Base-by-base conservation (phyloP, 2,888 invertebrate species). In the Drosophila mimica region DNA sequence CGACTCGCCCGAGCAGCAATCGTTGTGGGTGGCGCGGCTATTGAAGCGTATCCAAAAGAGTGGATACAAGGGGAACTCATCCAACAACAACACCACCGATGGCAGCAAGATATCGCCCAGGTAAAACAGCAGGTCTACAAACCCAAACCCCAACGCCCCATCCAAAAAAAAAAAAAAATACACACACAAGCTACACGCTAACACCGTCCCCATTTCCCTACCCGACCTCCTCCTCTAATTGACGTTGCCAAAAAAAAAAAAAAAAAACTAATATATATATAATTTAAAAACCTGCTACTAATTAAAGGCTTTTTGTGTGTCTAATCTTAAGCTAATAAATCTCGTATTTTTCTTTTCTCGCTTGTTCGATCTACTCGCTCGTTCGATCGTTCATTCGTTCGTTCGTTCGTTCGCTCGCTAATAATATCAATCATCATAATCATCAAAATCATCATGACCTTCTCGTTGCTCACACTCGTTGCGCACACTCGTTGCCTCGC, bases 1-100 rank as follows among this genome's bases (percentile, higher is more conserved):
- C 72, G 94, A 96, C 63, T 96, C 96, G 79, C 95, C 95, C 73
- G 97, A 97, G 81, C 98, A 98, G 80, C 99, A 99, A 94, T 97
- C 97, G 89, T 95, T 95, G 91, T 99, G 99, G 99, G 98, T 99
- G 82, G 95, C 96, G 81, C 95, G 98, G 84, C 95, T 99, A 66
- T 97, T 97, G 91, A 97, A 97, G 91, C 97, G 98, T 94, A 97
- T 99, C 93, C 97, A 98, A 94, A 97, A 97, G 93, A 96, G 96
- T 94, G 98, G 98, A 83, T 98, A 97, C 94, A 97, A 97, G 94
- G 96, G 98, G 89, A 97, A 96, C 92, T 95, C 95, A 83, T 94
- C 94, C 74, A 94, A 94, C 86, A 93, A 93, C 81, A 93, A 93
- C 72, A 92, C 92, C 85, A 82, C 82, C 85, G 95, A 96, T 93